phyloP scores from a whole-genome alignment of 2,797 vertebrate genomes.

The Pangasius djambal region DNA sequence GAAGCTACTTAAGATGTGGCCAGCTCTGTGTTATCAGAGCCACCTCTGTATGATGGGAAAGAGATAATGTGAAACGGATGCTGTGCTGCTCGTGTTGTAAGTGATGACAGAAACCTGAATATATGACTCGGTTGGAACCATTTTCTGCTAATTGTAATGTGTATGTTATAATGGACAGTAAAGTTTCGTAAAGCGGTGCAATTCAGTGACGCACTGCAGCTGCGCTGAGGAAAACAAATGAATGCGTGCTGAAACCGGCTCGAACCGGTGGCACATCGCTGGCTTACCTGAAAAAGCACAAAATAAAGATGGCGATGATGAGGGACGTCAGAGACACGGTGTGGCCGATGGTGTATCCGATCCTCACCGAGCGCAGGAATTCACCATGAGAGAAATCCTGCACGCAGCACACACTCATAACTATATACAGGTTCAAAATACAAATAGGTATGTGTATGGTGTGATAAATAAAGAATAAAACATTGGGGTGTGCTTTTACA shows the following conservation, averaged over 20 bases:
- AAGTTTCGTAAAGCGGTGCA: background rate
- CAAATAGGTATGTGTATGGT: background rate
- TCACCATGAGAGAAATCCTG: constrained; percentile 65
- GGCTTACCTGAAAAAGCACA: constrained; percentile 78
- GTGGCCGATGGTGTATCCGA: constrained; percentile 93
- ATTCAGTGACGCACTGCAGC: constrained; percentile 7
- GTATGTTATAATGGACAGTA: background rate
- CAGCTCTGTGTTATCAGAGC: background rate
- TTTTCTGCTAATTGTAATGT: background rate
- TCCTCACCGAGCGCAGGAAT: constrained; percentile 84
- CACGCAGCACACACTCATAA: constrained; percentile 10
- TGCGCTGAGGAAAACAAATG: constrained; percentile 8
- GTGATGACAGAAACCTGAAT: background rate
- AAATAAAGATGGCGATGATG: constrained; percentile 81
- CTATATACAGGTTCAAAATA: background rate
- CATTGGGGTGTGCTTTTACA: background rate
- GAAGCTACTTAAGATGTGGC: constrained; percentile 36
- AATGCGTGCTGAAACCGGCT: background rate
- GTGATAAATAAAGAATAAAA: no score
- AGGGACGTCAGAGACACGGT: constrained; percentile 88
- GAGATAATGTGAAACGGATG: background rate
- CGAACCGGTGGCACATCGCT: background rate
- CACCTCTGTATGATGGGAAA: background rate
- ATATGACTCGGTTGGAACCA: background rate
- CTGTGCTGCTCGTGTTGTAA: background rate